These are phyloP conservation scores for Latrodectus geometricus DNA, from an alignment of 1,140 invertebrate genomes.

Conservation along the genomic window DNA sequence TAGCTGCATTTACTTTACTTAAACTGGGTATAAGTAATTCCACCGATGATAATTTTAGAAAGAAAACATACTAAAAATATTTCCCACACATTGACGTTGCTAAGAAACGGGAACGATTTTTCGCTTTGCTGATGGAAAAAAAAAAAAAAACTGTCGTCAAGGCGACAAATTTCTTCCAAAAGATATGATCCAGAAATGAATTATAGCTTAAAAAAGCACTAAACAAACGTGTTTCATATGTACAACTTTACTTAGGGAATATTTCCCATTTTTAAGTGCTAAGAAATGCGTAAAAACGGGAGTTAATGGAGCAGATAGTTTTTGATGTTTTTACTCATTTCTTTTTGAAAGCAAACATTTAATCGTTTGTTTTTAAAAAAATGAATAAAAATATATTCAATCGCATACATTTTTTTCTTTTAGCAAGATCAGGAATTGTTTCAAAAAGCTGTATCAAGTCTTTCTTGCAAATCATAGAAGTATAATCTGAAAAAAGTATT, in stretches of 20 bases:
- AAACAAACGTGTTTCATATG: too few species aligned
- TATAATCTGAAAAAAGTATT: too few species aligned
- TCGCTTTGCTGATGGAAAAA: not conserved
- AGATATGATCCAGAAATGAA: slow-evolving; percentile 33
- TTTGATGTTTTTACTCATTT: too few species aligned
- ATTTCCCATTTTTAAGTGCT: not conserved
- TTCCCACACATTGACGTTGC: slow-evolving; percentile 7
- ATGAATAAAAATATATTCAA: too few species aligned
- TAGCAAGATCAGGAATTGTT: too few species aligned
- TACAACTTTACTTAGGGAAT: not conserved
- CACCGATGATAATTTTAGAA: not conserved
- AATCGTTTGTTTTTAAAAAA: too few species aligned
- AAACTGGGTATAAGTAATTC: not conserved
- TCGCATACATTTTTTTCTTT: too few species aligned
- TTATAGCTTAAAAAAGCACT: not conserved
- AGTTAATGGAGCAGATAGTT: not conserved
- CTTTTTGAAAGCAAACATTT: too few species aligned
- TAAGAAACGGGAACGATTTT: slow-evolving; percentile 22
- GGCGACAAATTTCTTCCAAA: slow-evolving; percentile 13
- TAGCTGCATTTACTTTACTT: too few species aligned
- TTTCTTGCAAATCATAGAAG: too few species aligned
- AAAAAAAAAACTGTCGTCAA: not conserved
- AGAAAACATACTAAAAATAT: not conserved
- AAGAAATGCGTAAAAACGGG: not conserved
- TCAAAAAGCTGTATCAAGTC: too few species aligned